phyloP scores from a whole-genome alignment of 2,113 vertebrate genomes.

The Athene noctua region DNA sequence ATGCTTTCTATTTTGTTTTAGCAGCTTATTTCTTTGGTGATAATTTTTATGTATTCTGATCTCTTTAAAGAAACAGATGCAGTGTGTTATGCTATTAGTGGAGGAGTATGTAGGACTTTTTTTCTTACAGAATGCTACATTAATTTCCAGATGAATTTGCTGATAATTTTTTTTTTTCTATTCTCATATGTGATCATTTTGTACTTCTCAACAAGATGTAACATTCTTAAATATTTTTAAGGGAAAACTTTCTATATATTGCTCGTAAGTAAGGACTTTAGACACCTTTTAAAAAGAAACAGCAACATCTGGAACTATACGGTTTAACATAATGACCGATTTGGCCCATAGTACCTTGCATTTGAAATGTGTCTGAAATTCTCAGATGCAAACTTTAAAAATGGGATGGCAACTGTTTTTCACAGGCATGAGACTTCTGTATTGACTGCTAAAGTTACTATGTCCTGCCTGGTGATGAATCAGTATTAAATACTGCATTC shows the following conservation, averaged over 20 bases:
- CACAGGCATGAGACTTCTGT: not conserved
- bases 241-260: not conserved
- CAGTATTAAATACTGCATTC: not conserved
- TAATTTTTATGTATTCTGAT: not conserved
- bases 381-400: not conserved
- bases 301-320: not conserved
- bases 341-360: not conserved
- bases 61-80: not conserved
- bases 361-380: not conserved
- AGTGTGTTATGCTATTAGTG: not conserved
- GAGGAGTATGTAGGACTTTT: not conserved
- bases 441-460: not conserved
- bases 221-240: not conserved
- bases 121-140: not conserved
- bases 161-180: not conserved
- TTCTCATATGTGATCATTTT: not conserved
- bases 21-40: not conserved
- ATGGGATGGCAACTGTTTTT: not conserved
- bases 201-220: not conserved
- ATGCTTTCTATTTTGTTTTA: not conserved
- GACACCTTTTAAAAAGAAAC: not conserved
- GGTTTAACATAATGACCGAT: not conserved
- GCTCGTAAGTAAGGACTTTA: not conserved
- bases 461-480: not conserved
- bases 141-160: not conserved